Evolutionary conservation across 2,797 vertebrate species (phyloP), one percentile per base, ranked within the genome.

Genomic region (Yasuhikotakia modesta): DNA sequence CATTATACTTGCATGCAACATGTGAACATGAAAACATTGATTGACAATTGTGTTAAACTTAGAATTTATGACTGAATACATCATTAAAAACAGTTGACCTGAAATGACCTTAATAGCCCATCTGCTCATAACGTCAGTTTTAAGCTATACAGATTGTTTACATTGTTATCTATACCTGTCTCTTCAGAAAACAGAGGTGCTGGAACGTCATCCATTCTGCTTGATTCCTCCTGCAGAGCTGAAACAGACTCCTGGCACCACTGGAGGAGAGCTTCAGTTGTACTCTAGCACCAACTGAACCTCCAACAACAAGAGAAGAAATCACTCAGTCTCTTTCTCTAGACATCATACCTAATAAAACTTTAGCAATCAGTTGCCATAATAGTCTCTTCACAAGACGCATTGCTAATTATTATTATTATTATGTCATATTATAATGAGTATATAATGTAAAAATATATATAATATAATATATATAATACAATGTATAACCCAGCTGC

Each of bases 151-250:
- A n/a, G n/a, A n/a, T n/a, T n/a, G n/a, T n/a, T 14, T 2, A 67
- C 5, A 10, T 5, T 14, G 16, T 16, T 19, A 6, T 32, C 8
- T 55, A 3, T 90, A 99, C 97, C 95, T 95, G 95, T 58, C 95
- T 93, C 85, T 90, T 97, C 32, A 96, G 90, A 82, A 96, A 96
- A 85, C 79, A 93, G 11, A 95, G 91, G 81, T 93, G 95, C 74
- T 96, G 96, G 86, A 96, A 96, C 0, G 95, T 94, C 60, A 94
- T 86, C 90, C 94, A 88, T 21, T 85, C 90, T 50, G 87, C 70
- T 1, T 81, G 89, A 67, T 89, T 85, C 48, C 73, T 89, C 21
- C 70, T 90, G 82, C 91, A 92, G 12, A 94, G 89, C 13, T 87
- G 92, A 50, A 92, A 76, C 0, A 94, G 86, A 55, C 35, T 39